A percentile compares a stretch with the other conserved stretches of the same genome.
These are phyloP conservation scores for Pteria penguin DNA, from an alignment of 2,888 invertebrate species.

Conservation along the genomic window DNA sequence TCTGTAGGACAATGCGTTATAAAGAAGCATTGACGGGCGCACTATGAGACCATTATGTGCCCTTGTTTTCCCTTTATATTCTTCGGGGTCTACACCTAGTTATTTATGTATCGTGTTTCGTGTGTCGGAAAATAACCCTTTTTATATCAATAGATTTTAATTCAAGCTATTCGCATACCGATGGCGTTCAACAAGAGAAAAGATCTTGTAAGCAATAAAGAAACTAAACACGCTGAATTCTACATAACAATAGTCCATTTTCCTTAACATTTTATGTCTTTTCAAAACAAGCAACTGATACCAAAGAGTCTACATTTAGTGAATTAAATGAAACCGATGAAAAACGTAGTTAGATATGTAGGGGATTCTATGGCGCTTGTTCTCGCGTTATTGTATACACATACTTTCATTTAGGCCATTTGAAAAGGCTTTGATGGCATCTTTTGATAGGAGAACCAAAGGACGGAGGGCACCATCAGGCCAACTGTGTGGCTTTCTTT, in stretches of 20 bases:
- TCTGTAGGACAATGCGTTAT: conserved; percentile 7
- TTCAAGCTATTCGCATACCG: conserved; percentile 28
- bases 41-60: conserved; percentile 18
- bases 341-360: neutral
- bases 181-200: conserved; percentile 31
- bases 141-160: conserved; percentile 42
- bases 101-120: conserved; percentile 37
- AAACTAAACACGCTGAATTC: conserved; percentile 33
- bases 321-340: conserved; percentile 6
- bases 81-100: conserved; percentile 14
- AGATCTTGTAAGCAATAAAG: conserved; percentile 34
- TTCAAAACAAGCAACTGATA: conserved; percentile 18
- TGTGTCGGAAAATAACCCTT: conserved; percentile 23
- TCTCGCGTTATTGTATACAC: neutral
- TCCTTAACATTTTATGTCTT: conserved; percentile 23
- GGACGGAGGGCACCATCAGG: neutral
- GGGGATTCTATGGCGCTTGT: neutral
- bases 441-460: neutral
- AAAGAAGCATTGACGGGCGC: conserved; percentile 21
- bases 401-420: neutral
- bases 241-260: conserved; percentile 18
- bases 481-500: too few relatives aligned
- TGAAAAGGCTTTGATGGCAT: neutral
- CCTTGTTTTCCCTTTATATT: conserved; percentile 37
- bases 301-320: neutral